phyloP scores from a whole-genome alignment of 2,797 vertebrate genomes.

The Sebastes dallii region DNA sequence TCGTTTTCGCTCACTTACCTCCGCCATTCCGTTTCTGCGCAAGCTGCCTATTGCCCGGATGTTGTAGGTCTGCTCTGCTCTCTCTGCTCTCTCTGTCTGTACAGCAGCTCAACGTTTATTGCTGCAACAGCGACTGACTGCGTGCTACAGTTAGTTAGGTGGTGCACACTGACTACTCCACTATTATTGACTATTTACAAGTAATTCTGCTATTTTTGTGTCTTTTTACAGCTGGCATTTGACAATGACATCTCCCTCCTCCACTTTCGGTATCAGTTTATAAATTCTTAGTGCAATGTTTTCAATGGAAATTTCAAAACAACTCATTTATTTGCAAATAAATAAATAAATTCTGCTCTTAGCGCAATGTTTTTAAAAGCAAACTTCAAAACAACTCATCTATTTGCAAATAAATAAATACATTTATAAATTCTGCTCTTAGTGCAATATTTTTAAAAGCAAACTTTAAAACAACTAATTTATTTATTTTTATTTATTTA shows the following conservation, averaged over 20 bases:
- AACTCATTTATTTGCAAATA: background rate
- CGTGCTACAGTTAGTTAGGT: background rate
- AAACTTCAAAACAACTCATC: background rate
- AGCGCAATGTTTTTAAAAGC: background rate
- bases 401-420: background rate
- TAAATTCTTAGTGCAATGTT: background rate
- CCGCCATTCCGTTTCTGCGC: slow-evolving; percentile 88
- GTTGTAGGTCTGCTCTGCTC: slow-evolving; percentile 76
- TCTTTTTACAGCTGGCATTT: background rate
- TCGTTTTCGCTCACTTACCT: slow-evolving; percentile 86
- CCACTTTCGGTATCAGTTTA: slow-evolving; percentile 7
- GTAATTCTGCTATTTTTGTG: background rate
- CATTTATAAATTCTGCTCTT: background rate
- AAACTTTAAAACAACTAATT: background rate
- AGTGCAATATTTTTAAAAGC: background rate
- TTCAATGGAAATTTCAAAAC: background rate
- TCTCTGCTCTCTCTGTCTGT: slow-evolving; percentile 39
- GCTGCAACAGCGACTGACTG: slow-evolving; percentile 48
- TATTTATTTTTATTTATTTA: no score
- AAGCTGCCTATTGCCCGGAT: slow-evolving; percentile 85
- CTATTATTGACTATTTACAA: background rate
- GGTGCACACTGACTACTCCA: background rate
- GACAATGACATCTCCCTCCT: background rate
- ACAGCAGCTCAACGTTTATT: slow-evolving; percentile 68
- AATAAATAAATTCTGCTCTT: background rate